Evolutionary conservation across 2,797 vertebrate genomes (phyloP), one percentile per base, ranked within the genome.

Genomic region (Coreius guichenoti): DNA sequence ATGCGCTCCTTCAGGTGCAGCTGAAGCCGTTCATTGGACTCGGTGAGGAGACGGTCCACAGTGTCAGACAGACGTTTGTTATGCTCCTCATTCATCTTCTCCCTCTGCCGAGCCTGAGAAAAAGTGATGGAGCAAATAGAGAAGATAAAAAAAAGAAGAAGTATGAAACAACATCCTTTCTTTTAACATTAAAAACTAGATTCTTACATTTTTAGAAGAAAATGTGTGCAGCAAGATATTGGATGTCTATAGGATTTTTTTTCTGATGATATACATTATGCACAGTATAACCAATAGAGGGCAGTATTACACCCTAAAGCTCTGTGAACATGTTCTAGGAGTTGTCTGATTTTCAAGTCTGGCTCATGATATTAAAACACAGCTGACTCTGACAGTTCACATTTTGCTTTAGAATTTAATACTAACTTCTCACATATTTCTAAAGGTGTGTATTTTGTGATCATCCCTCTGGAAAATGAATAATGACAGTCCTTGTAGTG

Each of bases 1-100:
- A 99, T 99, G 91, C 97, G 96, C 88, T 99, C 98, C 90, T 98
- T 98, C 89, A 99, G 93, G 91, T 99, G 98, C 84, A 99, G 97
- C 93, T 99, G 98, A 89, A 99, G 95, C 14, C 98, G 93, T 87
- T 99, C 98, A 0, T 98, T 99, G 84, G 96, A 97, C 93, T 99
- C 98, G 0, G 97, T 98, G 68, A 99, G 96, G 90, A 99, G 94
- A 61, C 97, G 96, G 88, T 99, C 98, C 91, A 99, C 98, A 0
- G 98, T 99, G 95, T 98, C 97, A 0, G 98, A 99, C 87, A 99
- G 94, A 43, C 97, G 92, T 92, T 97, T 98, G 94, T 98, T 98
- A 92, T 99, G 98, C 89, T 99, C 98, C 91, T 99, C 98, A 0
- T 99, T 99, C 98, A 99, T 99, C 95, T 98, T 98, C 93, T 99